phyloP scores from a whole-genome alignment of 1,140 invertebrate genomes.

The Aphelenchoides fujianensis region DNA sequence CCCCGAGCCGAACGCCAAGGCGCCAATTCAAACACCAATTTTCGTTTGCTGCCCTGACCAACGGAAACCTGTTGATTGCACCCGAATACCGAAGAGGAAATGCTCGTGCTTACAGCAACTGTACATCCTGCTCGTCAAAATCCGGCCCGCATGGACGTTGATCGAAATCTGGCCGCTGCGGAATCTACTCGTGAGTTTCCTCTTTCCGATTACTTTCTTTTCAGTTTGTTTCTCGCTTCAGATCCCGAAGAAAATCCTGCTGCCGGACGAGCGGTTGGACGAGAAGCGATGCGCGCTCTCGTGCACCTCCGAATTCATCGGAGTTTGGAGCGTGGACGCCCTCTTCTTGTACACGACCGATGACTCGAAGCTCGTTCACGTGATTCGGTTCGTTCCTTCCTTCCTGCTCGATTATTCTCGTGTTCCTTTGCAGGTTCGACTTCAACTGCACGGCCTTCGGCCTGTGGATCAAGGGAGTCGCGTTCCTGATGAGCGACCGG shows the following conservation, averaged over 20 bases:
- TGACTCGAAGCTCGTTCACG: neutral
- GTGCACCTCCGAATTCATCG: neutral
- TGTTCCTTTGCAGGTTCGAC: neutral
- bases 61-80: too few relatives aligned
- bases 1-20: neutral
- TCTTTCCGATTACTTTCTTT: neutral
- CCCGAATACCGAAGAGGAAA: too few relatives aligned
- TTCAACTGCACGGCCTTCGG: conserved; percentile 1
- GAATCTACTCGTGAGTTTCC: neutral
- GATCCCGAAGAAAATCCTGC: conserved; percentile 2
- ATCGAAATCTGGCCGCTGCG: conserved; percentile 7
- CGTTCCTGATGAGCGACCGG: neutral
- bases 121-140: neutral
- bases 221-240: neutral
- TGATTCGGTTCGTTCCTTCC: neutral
- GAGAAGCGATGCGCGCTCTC: neutral
- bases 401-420: neutral
- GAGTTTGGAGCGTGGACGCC: neutral
- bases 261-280: conserved; percentile 1
- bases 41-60: too few relatives aligned
- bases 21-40: neutral
- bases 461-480: neutral
- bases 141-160: neutral
- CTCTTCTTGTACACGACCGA: neutral
- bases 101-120: neutral